Evolutionary conservation across 2,113 vertebrate genomes (phyloP), one percentile per base, ranked within the genome.

Genomic region (Colossoma macropomum): DNA sequence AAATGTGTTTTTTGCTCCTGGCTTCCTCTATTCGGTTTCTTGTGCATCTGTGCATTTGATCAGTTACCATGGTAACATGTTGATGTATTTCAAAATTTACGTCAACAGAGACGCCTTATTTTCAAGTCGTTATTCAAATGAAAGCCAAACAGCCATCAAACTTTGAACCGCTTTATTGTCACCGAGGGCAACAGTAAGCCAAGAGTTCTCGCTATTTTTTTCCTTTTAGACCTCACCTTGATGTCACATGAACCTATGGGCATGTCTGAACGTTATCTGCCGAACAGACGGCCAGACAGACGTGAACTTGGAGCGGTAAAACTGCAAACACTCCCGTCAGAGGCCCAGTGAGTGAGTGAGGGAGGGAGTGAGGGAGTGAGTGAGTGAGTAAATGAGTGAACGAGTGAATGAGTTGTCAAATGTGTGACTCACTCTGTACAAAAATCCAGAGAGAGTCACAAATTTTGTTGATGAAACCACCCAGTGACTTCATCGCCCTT

Each of bases 281-380:
- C 68, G 1, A 21, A 70, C 30, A 74, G 25, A 38, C 41, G n/a
- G 25, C 60, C 25, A 62, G 15, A 54, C 30, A 13, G 27, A 45
- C 78, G 75, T 69, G 54, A 54, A 83, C 71, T 48, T 59, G 48
- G 65, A 62, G 52, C 30, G 15, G 27, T 6, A 59, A 60, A 79
- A 25, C 80, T 25, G 50, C 25, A 52, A 27, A 27, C 21, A 34
- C 0, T 71, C 50, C 21, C 21, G 17, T 38, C 54, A 72, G 23
- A 75, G 48, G 9, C 11, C 0, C 3, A 32, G 28, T 21, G 27
- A 72, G 25, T n/a, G 75, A 80, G 34, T 7, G 13, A 69, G 27
- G 6, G 69, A 70, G 23, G 19, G 69, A 34, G 21, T 3, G n/a
- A n/a, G n/a, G n/a, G 75, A 80, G 34, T 7, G 13, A 69, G 27